Evolutionary conservation across 2,113 vertebrate genomes (phyloP).

Genomic region (Rhegmatorhina hoffmannsi): DNA sequence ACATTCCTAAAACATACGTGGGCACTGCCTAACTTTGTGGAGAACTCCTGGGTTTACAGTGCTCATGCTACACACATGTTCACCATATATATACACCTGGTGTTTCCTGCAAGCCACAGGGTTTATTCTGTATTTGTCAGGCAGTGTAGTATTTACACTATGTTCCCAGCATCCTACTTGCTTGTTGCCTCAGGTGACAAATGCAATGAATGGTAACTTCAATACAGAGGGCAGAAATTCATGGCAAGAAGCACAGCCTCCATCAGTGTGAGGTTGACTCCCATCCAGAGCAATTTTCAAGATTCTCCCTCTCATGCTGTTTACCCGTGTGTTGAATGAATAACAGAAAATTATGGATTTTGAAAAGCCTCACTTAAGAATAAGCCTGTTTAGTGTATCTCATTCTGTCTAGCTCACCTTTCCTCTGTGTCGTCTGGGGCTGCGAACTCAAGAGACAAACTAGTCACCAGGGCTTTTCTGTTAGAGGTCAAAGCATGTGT

Average conservation of each 20-base stretch:
- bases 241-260: not conserved
- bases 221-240: not conserved
- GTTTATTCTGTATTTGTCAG: not conserved
- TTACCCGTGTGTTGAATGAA: not conserved
- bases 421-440: not conserved
- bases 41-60: not conserved
- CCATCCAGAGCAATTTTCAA: not conserved
- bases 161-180: not conserved
- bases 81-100: fast-evolving
- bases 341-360: not conserved
- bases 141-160: not conserved
- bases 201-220: not conserved
- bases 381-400: not conserved
- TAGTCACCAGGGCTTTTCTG: not conserved
- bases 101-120: not conserved
- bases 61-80: not conserved
- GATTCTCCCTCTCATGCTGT: not conserved
- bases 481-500: not conserved
- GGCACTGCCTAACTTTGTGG: not conserved
- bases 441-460: not conserved
- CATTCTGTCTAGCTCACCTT: not conserved
- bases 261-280: not conserved
- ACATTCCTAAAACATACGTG: not conserved
- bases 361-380: not conserved
- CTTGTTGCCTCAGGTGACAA: not conserved